phyloP scores from a whole-genome alignment of 2,888 invertebrate genomes.

The Mesochorus sp. region DNA sequence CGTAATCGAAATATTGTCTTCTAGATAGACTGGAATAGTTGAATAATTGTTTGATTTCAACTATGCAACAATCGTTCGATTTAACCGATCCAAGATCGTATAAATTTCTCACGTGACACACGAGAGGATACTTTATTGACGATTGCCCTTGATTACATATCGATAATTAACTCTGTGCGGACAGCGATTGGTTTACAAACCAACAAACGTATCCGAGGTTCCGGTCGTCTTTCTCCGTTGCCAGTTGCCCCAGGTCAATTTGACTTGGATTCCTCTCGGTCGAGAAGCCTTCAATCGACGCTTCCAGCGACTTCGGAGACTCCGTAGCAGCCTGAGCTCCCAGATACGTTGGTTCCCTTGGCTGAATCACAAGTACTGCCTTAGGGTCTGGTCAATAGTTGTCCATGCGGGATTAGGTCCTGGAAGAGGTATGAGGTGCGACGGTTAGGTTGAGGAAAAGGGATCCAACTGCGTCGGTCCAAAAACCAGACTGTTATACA shows the following conservation, averaged over 20 bases:
- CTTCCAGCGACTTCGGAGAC: slow-evolving; percentile 50
- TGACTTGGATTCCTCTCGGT: slow-evolving; percentile 57
- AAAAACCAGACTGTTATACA: slow-evolving; percentile 38
- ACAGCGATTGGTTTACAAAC: slow-evolving; percentile 7
- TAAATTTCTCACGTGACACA: slow-evolving; percentile 41
- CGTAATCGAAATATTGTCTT: too few relatives aligned
- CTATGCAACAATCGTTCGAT: neutral
- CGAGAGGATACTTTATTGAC: slow-evolving; percentile 53
- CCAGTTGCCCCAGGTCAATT: slow-evolving; percentile 52
- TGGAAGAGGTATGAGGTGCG: slow-evolving; percentile 74
- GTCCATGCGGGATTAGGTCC: slow-evolving; percentile 76
- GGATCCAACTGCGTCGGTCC: slow-evolving; percentile 37
- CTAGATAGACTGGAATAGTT: too few relatives aligned
- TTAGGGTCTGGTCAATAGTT: slow-evolving; percentile 76
- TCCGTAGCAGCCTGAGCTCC: neutral
- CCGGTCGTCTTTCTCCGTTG: slow-evolving; percentile 51
- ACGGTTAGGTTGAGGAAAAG: slow-evolving; percentile 25
- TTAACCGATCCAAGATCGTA: too few relatives aligned
- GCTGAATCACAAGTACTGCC: slow-evolving; percentile 22
- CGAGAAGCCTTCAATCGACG: slow-evolving; percentile 45
- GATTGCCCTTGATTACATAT: slow-evolving; percentile 70
- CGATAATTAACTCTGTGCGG: slow-evolving; percentile 67
- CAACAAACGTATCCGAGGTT: slow-evolving; percentile 26
- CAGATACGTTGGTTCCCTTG: slow-evolving; percentile 8
- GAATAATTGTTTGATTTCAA: neutral